Conservation (phyloP, 2,797 vertebrate genomes). For the Melanotaenia maccullochi region DNA sequence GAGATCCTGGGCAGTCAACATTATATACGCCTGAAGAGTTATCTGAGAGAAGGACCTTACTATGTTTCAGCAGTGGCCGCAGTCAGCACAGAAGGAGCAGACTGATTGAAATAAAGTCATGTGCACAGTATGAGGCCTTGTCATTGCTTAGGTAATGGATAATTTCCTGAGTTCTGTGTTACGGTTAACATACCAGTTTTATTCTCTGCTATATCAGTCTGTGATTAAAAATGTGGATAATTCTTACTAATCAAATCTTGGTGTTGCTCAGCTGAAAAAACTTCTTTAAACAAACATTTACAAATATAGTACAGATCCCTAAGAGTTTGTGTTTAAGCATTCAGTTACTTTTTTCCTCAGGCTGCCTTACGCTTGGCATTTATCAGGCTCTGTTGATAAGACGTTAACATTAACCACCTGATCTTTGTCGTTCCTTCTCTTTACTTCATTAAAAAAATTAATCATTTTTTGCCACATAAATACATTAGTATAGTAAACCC, state of each 20-base stretch:
- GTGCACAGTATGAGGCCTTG: neutral
- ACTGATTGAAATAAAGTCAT: conserved; percentile 74
- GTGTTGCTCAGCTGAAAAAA: too few relatives aligned
- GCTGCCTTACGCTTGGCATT: too few relatives aligned
- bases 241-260: too few relatives aligned
- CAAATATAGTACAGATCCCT: too few relatives aligned
- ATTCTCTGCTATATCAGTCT: neutral
- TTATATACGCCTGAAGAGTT: conserved; percentile 89
- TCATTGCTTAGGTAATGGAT: conserved; percentile 38
- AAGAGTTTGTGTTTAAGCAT: neutral
- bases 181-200: too few relatives aligned
- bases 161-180: conserved; percentile 8
- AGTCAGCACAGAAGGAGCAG: conserved; percentile 91
- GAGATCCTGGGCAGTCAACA: conserved; percentile 91
- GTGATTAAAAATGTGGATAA: neutral
- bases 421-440: too few relatives aligned
- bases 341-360: neutral
- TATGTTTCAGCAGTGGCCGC: conserved; percentile 88
- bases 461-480: too few relatives aligned
- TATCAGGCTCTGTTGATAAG: too few relatives aligned
- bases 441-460: too few relatives aligned
- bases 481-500: too few relatives aligned
- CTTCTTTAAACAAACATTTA: too few relatives aligned
- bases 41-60: conserved; percentile 92
- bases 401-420: too few relatives aligned